Evolutionary conservation across 2,888 invertebrate species (phyloP), one percentile per base, ranked within the genome.

Genomic region (Aleiodes testaceus): DNA sequence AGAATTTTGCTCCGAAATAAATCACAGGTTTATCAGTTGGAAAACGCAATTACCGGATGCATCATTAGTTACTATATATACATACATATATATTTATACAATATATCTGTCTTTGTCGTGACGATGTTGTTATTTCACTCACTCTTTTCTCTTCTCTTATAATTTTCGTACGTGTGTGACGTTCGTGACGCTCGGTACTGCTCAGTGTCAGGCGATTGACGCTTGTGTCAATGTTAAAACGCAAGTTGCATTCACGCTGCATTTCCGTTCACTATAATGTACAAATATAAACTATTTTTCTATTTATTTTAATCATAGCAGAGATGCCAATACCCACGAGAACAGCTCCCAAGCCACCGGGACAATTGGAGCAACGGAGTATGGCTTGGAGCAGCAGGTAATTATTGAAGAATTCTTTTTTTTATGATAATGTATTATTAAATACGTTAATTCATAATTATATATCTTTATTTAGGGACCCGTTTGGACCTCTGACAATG

Each of bases 251-350:
- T 22, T 69, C 66, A 47, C 18, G 66, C 61, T 66, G 70, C 55
- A 61, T 69, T 53, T 22, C 55, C 63, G 74, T 47, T 55, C 69
- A 50, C 45, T 45, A 59, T 68, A 64, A 26, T 55, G 49, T 67
- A 64, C 45, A 50, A 61, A 64, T 72, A 47, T 59, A 59, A 55
- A 70, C 72, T 70, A 69, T 71, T 63, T 47, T 72, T 66, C 63
- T 66, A 45, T 26, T 69, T 59, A 50, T 73, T 67, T 53, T 20
- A 75, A 74, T 79, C 72, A 67, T 84, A 77, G 69, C 86, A 91
- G 91, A 90, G 78, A 91, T 91, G 91, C 91, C 91, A 81, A 89
- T 91, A 75, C 91, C 92, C 20, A 86, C 89, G n/a, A 88, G 91
- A 79, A 89, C 90, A 55, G 92, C 92, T 5, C 92, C 92, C 14